Evolutionary conservation across 2,113 vertebrate genomes (phyloP).

Genomic region (Pavo muticus): DNA sequence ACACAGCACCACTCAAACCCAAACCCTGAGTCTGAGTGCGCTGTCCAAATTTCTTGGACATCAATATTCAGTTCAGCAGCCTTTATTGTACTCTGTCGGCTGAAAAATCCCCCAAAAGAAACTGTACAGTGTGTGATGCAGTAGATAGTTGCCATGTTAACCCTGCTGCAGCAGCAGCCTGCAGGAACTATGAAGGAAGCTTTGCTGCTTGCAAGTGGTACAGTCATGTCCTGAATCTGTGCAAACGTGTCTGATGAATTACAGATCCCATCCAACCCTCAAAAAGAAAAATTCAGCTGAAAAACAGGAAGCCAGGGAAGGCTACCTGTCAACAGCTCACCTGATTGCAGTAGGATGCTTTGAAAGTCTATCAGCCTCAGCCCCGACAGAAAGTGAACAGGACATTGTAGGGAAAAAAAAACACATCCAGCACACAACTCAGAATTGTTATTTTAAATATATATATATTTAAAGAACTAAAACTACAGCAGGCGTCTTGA

Average conservation of each 20-base stretch:
- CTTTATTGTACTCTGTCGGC: not conserved
- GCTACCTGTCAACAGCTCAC: not conserved
- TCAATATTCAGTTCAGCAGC: too few species aligned
- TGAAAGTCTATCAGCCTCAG: not conserved
- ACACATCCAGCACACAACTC: not conserved
- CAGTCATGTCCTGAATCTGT: not conserved
- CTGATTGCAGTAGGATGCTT: not conserved
- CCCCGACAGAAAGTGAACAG: accelerated
- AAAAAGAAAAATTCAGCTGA: not conserved
- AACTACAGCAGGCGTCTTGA: not conserved
- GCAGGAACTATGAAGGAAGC: not conserved
- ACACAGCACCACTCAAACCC: not conserved
- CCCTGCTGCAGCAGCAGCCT: not conserved
- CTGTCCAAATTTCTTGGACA: too few species aligned
- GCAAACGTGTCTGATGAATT: not conserved
- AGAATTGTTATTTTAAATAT: not conserved
- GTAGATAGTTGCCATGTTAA: not conserved
- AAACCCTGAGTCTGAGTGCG: not conserved
- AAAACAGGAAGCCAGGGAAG: not conserved
- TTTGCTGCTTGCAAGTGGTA: not conserved
- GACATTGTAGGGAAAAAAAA: not conserved
- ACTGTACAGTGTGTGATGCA: accelerated
- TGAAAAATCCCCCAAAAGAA: not conserved
- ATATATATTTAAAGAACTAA: not conserved
- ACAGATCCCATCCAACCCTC: not conserved